Base-by-base conservation (phyloP, 2,888 invertebrate genomes). In the Nephrocerus scutellatus region DNA sequence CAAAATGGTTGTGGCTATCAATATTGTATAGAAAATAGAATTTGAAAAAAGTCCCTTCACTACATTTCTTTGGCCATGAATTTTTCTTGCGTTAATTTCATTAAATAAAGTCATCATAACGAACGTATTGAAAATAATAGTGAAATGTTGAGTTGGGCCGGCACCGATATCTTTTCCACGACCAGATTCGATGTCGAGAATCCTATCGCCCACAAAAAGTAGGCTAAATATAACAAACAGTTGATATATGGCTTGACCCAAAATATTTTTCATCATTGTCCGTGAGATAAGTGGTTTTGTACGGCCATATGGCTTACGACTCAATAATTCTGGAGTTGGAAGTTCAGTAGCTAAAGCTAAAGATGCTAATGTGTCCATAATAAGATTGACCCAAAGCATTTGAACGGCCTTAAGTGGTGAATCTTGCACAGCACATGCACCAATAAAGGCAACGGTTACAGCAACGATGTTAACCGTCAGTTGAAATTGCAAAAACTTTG, bases 101-200 rank as follows among this genome's bases (percentile, higher is more conserved):
- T 96, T 96, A 78, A 93, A 95, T 47, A 96, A 76, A 9, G 96
- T 96, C 95, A 96, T 96, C 89, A 96, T 87, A 51, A 96, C 96
- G 73, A 96, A 96, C 20, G 92, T 85, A 74, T 96, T 96, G 77
- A 96, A 96, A 68, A 95, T 93, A 67, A 95, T 85, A 37, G 96
- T 96, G 74, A 95, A 95, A 73, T 96, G 96, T 71, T 88, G 83
- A 26, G 87, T 79, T 39, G 93, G 91, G 50, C 83, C 82, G 30
- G 82, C 70, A 58, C 77, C 78, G 20, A 78, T 21, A 81, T 69
- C 44, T 75, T 74, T 45, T 81, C 78, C 29, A 46, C 82, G 77
- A 12, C 93, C 93, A 41, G 82, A 81, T 48, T 89, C 88, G 71
- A 95, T 92, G 74, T 90, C 88, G 60, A 95, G 78, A 56, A 91